Evolutionary conservation across 1,140 invertebrate genomes (phyloP), one percentile per base, ranked within the genome.

Genomic region (Atta cephalotes): DNA sequence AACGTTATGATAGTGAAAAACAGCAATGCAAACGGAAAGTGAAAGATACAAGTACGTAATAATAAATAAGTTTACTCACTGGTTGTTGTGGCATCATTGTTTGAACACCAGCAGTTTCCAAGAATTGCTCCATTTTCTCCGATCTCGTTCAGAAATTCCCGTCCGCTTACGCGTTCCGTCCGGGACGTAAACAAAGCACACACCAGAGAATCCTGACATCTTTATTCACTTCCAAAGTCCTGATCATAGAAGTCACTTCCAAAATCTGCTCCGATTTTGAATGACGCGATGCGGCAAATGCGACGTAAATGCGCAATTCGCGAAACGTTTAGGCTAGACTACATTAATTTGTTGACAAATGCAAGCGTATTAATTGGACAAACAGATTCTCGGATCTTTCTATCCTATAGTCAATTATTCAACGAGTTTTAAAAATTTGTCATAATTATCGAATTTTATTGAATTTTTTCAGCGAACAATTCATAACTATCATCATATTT

Each of bases 1-100:
- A 4, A 39, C 35, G 35, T 39, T 39, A 39, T 39, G 35, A 39
- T 45, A 45, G 39, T 45, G 10, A 45, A n/a, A 68, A 10, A 5
- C 35, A 53, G 9, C 2, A 12, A 28, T 45, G 0, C 51, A 71
- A 18, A 31, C 10, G 10, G 3, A n/a, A 12, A 12, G 28, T 31
- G 31, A 31, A 2, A 71, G 16, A 51, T 9, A 9, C 16, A 14
- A 39, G 18, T 9, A 14, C 25, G 1, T 14, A 35, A 66, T 14
- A 35, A 66, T 35, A 77, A 77, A 39, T 39, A 21, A 39, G 3
- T 39, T 60, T 39, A 39, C 72, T 77, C 53, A 60, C 9, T 31
- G 6, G n/a, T 18, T n/a, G 31, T 12, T 31, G 68, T 16, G 14
- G 10, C 25, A 3, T 70, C 0, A 0, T 39, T 39, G 35, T 39